A percentile compares a stretch with the other conserved stretches of the same genome.
phyloP scores from a whole-genome alignment of 2,888 invertebrate species.

The Apoderus coryli region DNA sequence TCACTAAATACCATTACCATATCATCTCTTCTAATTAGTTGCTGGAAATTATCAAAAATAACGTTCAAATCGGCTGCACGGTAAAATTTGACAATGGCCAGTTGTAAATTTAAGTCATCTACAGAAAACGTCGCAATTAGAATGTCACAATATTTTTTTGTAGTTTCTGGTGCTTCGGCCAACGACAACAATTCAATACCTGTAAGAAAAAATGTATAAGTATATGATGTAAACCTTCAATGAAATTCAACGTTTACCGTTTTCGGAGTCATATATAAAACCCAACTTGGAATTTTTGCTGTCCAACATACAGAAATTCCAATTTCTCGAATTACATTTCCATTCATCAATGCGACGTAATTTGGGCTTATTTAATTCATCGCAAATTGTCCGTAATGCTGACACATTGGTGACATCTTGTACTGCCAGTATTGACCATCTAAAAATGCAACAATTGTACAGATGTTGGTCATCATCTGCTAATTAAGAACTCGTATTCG shows the following conservation, averaged over 20 bases:
- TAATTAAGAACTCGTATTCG: neutral
- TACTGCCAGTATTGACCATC: conserved; percentile 57
- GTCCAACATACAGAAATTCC: conserved; percentile 43
- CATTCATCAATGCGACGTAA: conserved; percentile 49
- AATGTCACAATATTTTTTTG: conserved; percentile 21
- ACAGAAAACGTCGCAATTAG: conserved; percentile 36
- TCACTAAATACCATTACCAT: conserved; percentile 27
- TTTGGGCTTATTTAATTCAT: conserved; percentile 50
- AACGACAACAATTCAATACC: conserved; percentile 22
- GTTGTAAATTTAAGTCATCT: conserved; percentile 34
- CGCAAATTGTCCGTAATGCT: conserved; percentile 53
- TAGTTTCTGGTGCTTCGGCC: conserved; percentile 21
- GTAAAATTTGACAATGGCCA: conserved; percentile 32
- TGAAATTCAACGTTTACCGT: conserved; percentile 21
- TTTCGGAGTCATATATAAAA: conserved; percentile 33
- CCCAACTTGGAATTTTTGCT: conserved; percentile 28
- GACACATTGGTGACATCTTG: conserved; percentile 56
- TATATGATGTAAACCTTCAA: too few species aligned
- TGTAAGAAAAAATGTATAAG: too few species aligned
- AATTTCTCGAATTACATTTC: conserved; percentile 46
- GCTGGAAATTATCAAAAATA: conserved; percentile 20
- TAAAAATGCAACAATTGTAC: conserved; percentile 27
- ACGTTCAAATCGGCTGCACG: conserved; percentile 17
- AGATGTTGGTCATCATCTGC: neutral
- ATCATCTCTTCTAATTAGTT: conserved; percentile 23